A percentile compares a stretch with the other conserved stretches of the same genome.
Conservation (phyloP, 2,797 vertebrate species). For the Podargus strigoides region DNA sequence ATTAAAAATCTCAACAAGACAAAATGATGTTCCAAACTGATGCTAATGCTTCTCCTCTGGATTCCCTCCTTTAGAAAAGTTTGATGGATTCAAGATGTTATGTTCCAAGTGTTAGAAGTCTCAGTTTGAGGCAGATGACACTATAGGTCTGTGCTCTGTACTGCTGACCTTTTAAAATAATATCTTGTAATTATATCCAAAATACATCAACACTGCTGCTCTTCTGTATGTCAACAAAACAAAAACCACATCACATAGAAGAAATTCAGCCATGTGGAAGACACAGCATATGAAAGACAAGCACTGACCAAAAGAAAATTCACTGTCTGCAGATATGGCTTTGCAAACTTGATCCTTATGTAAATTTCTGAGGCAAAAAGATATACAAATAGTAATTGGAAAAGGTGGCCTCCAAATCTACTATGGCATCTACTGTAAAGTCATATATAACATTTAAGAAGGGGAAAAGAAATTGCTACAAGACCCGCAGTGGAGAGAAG, state of each 20-base stretch:
- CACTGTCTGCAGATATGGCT: neutral
- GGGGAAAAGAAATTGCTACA: too few species aligned
- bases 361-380: neutral
- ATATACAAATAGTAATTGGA: neutral
- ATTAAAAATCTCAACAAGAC: neutral
- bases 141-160: neutral
- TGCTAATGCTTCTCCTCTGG: neutral
- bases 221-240: neutral
- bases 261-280: neutral
- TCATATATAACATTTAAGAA: too few species aligned
- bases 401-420: neutral
- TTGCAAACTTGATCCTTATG: neutral
- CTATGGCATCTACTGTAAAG: neutral
- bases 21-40: neutral
- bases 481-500: too few species aligned
- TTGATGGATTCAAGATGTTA: neutral
- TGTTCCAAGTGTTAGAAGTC: neutral
- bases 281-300: neutral
- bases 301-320: neutral
- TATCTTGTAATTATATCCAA: neutral
- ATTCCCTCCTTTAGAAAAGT: neutral
- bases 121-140: neutral
- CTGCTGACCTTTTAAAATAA: neutral
- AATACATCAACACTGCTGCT: neutral
- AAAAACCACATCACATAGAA: rapidly evolving